Evolutionary conservation across 2,797 vertebrate genomes (phyloP), one percentile per base, ranked within the genome.

Genomic region (Galaxias olidus): DNA sequence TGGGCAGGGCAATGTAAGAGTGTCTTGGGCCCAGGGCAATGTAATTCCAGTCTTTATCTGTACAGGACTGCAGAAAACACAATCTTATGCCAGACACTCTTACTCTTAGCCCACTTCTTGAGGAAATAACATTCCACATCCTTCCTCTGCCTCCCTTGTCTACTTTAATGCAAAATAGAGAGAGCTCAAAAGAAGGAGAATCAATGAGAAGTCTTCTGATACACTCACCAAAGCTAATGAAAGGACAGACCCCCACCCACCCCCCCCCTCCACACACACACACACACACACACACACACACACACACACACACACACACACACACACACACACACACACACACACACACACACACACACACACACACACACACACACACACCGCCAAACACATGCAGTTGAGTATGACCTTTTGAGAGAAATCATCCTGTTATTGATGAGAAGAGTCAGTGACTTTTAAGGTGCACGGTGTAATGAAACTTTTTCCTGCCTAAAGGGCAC

Each of bases 331-430:
- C 69, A 61, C 76, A 41, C 60, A 53, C 58, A 1, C 61, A 42
- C 63, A 47, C 46, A 47, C 46, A 47, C 46, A 47, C 46, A 47
- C 46, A 47, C 46, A 47, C 46, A 47, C 46, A n/a, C 74, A 68
- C 62, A 73, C 70, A 80, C 18, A 78, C 52, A 72, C 51, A 66
- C 41, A 19, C 11, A 59, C 50, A 63, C 40, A 56, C 15, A 61
- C 8, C 59, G 47, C 42, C 20, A 60, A 4, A 52, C 30, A 17
- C 44, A 45, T 30, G 46, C 8, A 12, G 46, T 9, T 30, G 30
- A 30, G 30, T 6, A 30, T 30, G 30, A 30, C 30, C 30, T 30
- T 30, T 30, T 30, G 3, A 30, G 30, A 30, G 30, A 3, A 30
- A 30, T 30, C 30, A 30, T n/a, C n/a, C n/a, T n/a, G n/a, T n/a